Percentiles rank a stretch among this genome's conserved stretches.
These are phyloP conservation scores for Antheraea mylitta DNA, from an alignment of 1,140 invertebrate species.

Conservation along the genomic window DNA sequence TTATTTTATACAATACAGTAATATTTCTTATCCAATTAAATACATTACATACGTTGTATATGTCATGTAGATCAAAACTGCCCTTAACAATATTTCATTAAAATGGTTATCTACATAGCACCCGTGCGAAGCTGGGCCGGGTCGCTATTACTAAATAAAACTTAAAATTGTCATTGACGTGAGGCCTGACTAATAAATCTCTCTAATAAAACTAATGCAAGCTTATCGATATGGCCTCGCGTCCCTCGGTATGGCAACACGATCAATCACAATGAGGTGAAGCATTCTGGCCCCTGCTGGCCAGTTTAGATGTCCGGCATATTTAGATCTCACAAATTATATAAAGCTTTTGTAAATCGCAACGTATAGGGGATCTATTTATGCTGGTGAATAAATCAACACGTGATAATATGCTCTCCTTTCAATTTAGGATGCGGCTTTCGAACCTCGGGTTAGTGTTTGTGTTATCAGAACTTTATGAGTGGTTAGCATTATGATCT, in stretches of 20 bases:
- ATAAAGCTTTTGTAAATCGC: neutral
- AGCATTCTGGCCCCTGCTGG: constrained; percentile 34
- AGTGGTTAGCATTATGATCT: neutral
- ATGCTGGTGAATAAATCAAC: neutral
- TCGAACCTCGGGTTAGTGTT: neutral
- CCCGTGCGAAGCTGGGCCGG: too few species aligned
- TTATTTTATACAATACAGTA: too few species aligned
- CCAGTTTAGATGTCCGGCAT: constrained; percentile 5
- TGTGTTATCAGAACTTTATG: neutral
- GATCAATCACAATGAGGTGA: constrained; percentile 65
- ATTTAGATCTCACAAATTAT: neutral
- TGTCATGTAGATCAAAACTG: too few species aligned
- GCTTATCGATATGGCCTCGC: constrained; percentile 40
- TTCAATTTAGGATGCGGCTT: constrained; percentile 11
- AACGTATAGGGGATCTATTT: constrained; percentile 13
- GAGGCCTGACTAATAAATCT: neutral
- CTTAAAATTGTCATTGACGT: too few species aligned
- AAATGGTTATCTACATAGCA: too few species aligned
- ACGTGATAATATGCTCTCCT: constrained; percentile 10
- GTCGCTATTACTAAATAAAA: too few species aligned
- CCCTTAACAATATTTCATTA: too few species aligned
- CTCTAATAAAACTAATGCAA: constrained; percentile 50
- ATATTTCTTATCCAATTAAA: too few species aligned
- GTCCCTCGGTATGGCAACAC: constrained; percentile 32
- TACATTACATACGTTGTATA: too few species aligned